Percentiles rank a stretch among this genome's conserved stretches.
Evolutionary conservation across 2,113 vertebrate genomes (phyloP).

Genomic region (Neolamprologus hecqui): DNA sequence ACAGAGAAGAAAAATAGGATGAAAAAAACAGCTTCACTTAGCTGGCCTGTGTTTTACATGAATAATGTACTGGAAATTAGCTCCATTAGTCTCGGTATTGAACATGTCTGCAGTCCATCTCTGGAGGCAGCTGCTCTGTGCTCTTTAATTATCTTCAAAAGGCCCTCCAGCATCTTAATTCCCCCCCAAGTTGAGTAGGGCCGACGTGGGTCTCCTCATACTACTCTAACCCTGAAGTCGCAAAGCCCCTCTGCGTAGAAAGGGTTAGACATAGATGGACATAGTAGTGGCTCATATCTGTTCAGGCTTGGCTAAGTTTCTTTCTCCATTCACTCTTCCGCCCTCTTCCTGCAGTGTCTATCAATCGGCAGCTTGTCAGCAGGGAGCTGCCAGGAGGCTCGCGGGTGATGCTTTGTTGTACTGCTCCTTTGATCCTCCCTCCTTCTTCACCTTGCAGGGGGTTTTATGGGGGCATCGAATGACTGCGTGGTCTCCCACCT

Average conservation of each 20-base stretch:
- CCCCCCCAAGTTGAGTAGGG: constrained; percentile 59
- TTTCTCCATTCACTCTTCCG: not conserved
- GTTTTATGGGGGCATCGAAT: constrained; percentile 1
- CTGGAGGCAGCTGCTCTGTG: constrained; percentile 67
- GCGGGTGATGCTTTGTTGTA: constrained; percentile 60
- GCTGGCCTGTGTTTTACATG: constrained; percentile 65
- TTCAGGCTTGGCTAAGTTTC: constrained; percentile 28
- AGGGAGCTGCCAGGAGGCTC: constrained; percentile 34
- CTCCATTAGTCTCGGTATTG: constrained; percentile 73
- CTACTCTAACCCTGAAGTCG: constrained; percentile 37
- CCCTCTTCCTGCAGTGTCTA: constrained; percentile 18
- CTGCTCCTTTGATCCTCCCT: constrained; percentile 57
- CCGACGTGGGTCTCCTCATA: constrained; percentile 55
- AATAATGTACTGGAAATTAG: constrained; percentile 74
- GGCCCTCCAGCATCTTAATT: constrained; percentile 70
- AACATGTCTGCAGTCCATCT: constrained; percentile 64
- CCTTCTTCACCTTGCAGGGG: constrained; percentile 31
- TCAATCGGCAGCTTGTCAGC: constrained; percentile 44
- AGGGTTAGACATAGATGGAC: not conserved
- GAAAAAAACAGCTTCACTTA: not conserved
- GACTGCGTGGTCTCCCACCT: constrained; percentile 13
- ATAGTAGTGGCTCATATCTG: constrained; percentile 7
- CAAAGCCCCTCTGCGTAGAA: not conserved
- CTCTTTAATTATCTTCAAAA: constrained; percentile 76
- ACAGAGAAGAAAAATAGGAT: constrained; percentile 13